phyloP scores from a whole-genome alignment of 1,140 invertebrate genomes.

The Apis dorsata region DNA sequence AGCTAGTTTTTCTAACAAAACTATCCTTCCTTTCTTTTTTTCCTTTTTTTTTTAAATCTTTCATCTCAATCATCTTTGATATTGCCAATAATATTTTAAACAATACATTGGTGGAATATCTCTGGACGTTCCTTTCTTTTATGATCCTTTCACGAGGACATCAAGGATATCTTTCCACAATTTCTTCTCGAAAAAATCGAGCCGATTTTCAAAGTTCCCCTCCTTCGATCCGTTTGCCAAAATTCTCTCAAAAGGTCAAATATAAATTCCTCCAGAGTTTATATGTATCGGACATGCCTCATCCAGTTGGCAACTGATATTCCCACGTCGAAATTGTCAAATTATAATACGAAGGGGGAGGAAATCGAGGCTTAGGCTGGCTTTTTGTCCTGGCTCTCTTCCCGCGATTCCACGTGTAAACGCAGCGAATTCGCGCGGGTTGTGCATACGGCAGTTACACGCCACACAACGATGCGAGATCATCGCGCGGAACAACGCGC shows the following conservation, averaged over 20 bases:
- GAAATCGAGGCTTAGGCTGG: conserved; percentile 17
- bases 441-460: too few relatives aligned
- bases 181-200: too few relatives aligned
- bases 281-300: conserved; percentile 33
- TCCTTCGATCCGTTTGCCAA: background rate
- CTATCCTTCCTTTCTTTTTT: background rate
- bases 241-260: background rate
- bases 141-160: too few relatives aligned
- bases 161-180: too few relatives aligned
- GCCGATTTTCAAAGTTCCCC: too few relatives aligned
- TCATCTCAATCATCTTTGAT: too few relatives aligned
- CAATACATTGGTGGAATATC: too few relatives aligned
- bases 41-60: too few relatives aligned
- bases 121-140: too few relatives aligned
- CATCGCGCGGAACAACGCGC: conserved; percentile 7
- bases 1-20: background rate
- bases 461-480: conserved; percentile 31
- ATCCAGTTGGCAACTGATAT: conserved; percentile 28
- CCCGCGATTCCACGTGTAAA: conserved; percentile 19
- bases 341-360: conserved; percentile 43
- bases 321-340: conserved; percentile 47
- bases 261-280: too few relatives aligned
- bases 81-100: too few relatives aligned
- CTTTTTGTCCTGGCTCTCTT: conserved; percentile 48
- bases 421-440: conserved; percentile 30